These are phyloP conservation scores for Danio aesculapii DNA, from an alignment of 2,797 vertebrate species.

Conservation along the genomic window DNA sequence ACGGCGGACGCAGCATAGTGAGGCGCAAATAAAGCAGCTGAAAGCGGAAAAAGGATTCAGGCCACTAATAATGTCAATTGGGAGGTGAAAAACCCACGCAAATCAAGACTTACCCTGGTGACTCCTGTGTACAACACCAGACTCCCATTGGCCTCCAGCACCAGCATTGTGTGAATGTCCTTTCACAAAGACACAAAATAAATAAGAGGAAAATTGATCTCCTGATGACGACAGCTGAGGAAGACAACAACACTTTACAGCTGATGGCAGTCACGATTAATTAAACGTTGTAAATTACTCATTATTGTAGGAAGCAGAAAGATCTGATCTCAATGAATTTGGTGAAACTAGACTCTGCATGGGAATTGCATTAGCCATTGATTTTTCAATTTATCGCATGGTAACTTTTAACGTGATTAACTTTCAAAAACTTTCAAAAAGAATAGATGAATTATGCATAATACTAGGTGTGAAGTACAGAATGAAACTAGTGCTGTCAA, in stretches of 20 bases:
- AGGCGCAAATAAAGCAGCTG: neutral
- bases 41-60: slow-evolving; percentile 7
- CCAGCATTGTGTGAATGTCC: slow-evolving; percentile 89
- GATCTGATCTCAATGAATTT: neutral
- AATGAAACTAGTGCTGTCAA: neutral
- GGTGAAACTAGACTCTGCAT: neutral
- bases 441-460: neutral
- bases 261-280: neutral
- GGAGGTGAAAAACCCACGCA: neutral
- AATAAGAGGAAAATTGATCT: neutral
- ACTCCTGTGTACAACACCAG: slow-evolving; percentile 94
- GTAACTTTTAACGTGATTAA: neutral
- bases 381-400: neutral
- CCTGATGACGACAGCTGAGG: neutral
- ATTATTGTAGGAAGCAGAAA: neutral
- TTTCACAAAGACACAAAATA: slow-evolving; percentile 61
- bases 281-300: neutral
- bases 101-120: slow-evolving; percentile 81
- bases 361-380: neutral
- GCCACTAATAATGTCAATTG: slow-evolving; percentile 14
- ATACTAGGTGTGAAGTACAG: neutral
- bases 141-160: slow-evolving; percentile 92
- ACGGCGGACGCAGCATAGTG: neutral
- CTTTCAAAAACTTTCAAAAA: neutral
- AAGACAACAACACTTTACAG: neutral